Conservation (phyloP, 2,888 invertebrate genomes). For the Drosophila birchii region DNA sequence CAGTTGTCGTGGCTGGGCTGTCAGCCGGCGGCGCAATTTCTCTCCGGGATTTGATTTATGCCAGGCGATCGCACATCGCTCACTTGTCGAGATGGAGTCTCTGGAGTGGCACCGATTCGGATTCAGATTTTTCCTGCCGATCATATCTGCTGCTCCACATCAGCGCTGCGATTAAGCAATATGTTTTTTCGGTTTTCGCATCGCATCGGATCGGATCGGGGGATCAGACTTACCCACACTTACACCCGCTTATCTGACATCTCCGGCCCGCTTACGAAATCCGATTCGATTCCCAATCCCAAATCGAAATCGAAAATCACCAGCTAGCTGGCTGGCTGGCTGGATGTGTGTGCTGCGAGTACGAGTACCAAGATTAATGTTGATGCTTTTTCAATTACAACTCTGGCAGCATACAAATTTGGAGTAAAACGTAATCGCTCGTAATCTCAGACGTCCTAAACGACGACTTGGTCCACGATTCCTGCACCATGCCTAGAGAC, state of each 20-base stretch:
- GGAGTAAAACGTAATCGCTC: conserved; percentile 82
- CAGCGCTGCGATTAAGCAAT: conserved; percentile 73
- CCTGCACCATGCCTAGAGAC: conserved; percentile 24
- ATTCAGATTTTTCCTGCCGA: conserved; percentile 34
- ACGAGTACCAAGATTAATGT: conserved; percentile 83
- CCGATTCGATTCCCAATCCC: conserved; percentile 46
- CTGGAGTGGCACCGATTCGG: conserved; percentile 3
- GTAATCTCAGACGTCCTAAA: conserved; percentile 80
- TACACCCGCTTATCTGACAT: conserved; percentile 42
- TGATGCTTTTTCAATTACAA: conserved; percentile 84
- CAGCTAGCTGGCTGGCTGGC: conserved; percentile 4
- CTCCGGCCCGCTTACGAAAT: conserved; percentile 42
- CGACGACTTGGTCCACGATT: conserved; percentile 57
- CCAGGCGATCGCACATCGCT: conserved; percentile 68
- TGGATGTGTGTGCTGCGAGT: conserved; percentile 57
- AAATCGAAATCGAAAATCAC: conserved; percentile 39
- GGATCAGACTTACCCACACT: conserved; percentile 33
- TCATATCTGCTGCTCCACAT: conserved; percentile 68
- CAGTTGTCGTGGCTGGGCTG: conserved; percentile 66
- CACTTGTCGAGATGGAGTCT: conserved; percentile 56
- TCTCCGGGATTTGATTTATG: conserved; percentile 71
- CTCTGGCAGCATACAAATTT: conserved; percentile 82
- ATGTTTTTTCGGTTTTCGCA: conserved; percentile 59
- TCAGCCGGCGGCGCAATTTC: conserved; percentile 45
- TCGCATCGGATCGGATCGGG: conserved; percentile 22